Base-by-base conservation (phyloP, 2,113 vertebrate genomes). In the Gadus chalcogrammus region DNA sequence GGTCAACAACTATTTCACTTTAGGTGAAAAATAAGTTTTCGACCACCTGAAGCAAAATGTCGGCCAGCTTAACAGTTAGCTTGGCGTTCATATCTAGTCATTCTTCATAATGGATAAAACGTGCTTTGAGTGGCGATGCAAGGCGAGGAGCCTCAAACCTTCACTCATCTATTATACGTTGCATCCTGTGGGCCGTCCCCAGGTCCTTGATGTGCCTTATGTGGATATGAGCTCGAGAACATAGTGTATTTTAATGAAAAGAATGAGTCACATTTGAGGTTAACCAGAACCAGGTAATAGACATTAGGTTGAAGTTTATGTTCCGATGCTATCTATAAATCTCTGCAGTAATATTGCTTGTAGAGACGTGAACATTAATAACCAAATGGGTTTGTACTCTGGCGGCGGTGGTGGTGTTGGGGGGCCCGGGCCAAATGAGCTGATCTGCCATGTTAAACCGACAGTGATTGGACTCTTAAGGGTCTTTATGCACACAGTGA, bases 401-500 rank as follows among this genome's bases (percentile, higher is more conserved):
- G 42, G 42, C 12, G 42, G 42, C 9, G 42, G 7, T 48, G 42
- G 42, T 48, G 42, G 7, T 48, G 42, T 17, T 61, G 35, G 52
- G 63, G 61, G 66, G n/a, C 61, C 15, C 16, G 1, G 0, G 75
- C 72, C 68, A 77, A 70, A 13, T 48, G 63, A 76, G 65, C 78
- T 72, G 69, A 78, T 77, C 62, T 64, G 62, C 38, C 62, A 53
- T 74, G 76, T 64, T 11, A n/a, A 74, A 60, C 65, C 75, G 53
- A 31, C 75, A 13, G 73, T 56, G 74, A 79, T 71, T 22, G 64
- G 76, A 83, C 69, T 78, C 76, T 73, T 80, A 24, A 79, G 76
- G 53, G 67, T 80, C 72, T 76, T 70, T 18, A 42, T 65, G 61
- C 28, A 20, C 66, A 48, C 7, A 74, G 68, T 76, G 68, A 61